phyloP scores from a whole-genome alignment of 2,113 vertebrate species.

The Platysternon megacephalum region DNA sequence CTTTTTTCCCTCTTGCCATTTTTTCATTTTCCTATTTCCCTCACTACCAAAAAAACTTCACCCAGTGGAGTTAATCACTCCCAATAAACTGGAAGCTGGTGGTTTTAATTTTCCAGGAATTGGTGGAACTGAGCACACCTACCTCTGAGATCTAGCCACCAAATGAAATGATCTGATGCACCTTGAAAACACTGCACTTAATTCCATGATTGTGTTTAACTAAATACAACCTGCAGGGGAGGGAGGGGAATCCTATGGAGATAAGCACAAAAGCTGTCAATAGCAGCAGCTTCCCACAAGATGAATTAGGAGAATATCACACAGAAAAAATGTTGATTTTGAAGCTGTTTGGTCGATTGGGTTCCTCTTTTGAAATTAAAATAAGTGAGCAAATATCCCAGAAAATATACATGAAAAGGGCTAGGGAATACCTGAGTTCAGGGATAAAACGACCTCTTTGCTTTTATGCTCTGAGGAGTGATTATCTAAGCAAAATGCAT shows the following conservation, averaged over 20 bases:
- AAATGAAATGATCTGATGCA: neutral
- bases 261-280: neutral
- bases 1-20: neutral
- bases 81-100: neutral
- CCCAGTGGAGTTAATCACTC: neutral
- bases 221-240: neutral
- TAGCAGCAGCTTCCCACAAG: neutral
- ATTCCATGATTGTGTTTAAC: neutral
- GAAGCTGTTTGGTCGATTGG: neutral
- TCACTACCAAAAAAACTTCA: neutral
- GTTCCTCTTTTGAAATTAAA: slow-evolving; percentile 8
- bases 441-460: neutral
- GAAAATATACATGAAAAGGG: neutral
- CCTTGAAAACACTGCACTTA: neutral
- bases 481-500: neutral
- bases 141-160: neutral
- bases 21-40: neutral
- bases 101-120: neutral
- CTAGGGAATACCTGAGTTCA: neutral
- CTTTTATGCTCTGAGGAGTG: neutral
- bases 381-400: neutral
- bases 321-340: slow-evolving; percentile 2
- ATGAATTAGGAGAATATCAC: neutral
- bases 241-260: fast-evolving
- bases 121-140: neutral